A percentile compares a stretch with the other conserved stretches of the same genome.
phyloP scores from a whole-genome alignment of 2,797 vertebrate species.

The Gouania willdenowi region DNA sequence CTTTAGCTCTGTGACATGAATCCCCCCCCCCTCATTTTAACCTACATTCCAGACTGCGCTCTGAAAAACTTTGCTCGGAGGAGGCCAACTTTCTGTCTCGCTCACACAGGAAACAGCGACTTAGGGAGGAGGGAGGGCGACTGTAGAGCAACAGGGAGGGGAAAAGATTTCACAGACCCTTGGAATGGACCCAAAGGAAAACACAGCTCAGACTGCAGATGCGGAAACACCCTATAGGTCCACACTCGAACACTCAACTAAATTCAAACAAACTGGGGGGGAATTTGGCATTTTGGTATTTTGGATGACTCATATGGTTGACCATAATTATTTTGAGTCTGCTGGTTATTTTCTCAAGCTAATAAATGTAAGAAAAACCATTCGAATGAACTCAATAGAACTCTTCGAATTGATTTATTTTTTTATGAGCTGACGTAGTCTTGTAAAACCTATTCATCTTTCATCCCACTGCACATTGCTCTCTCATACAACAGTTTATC shows the following conservation, averaged over 20 bases:
- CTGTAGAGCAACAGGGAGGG: slow-evolving; percentile 28
- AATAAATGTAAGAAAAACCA: slow-evolving; percentile 21
- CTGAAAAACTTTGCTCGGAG: slow-evolving; percentile 7
- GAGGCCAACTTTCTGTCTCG: slow-evolving; percentile 39
- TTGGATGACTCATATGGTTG: slow-evolving; percentile 51
- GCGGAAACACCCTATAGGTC: slow-evolving; percentile 62
- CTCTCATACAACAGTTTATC: too few relatives aligned
- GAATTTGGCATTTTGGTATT: slow-evolving; percentile 64
- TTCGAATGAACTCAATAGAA: too few relatives aligned
- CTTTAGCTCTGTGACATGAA: slow-evolving; percentile 27
- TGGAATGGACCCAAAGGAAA: slow-evolving; percentile 66
- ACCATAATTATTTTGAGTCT: slow-evolving; percentile 36
- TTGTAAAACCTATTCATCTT: too few relatives aligned
- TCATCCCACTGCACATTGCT: too few relatives aligned
- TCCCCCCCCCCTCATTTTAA: slow-evolving; percentile 36
- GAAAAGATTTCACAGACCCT: slow-evolving; percentile 50
- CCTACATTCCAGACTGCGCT: slow-evolving; percentile 43
- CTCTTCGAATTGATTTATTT: too few relatives aligned
- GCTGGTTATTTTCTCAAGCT: slow-evolving; percentile 19
- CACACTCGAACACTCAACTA: slow-evolving; percentile 18
- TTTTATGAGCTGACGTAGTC: too few relatives aligned
- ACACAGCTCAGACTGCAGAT: slow-evolving; percentile 70
- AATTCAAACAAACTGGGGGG: slow-evolving; percentile 22
- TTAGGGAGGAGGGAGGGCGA: slow-evolving; percentile 33
- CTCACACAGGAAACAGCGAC: slow-evolving; percentile 58